Evolutionary conservation across 2,797 vertebrate genomes (phyloP).

Genomic region (Enteromius thamalakanensis): DNA sequence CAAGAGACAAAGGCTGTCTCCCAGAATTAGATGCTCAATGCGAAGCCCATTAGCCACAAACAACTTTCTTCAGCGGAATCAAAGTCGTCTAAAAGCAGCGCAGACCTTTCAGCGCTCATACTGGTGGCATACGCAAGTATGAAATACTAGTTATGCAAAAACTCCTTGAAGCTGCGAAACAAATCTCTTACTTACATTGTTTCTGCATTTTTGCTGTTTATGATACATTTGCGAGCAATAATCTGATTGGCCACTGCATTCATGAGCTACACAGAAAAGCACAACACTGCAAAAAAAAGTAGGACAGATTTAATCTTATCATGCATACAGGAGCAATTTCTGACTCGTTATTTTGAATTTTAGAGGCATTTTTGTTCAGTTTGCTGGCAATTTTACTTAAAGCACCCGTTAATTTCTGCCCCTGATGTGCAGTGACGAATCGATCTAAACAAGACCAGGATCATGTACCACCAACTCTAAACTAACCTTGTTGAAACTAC

Average conservation of each 20-base stretch:
- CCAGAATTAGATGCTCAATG: slow-evolving; percentile 22
- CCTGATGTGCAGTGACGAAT: neutral
- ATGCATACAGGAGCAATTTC: neutral
- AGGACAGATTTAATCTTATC: neutral
- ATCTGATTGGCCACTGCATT: neutral
- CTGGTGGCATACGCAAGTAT: neutral
- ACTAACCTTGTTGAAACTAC: slow-evolving; percentile 3
- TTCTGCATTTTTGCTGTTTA: neutral
- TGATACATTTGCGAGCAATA: neutral
- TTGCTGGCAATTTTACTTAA: neutral
- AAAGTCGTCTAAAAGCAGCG: neutral
- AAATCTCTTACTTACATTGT: neutral
- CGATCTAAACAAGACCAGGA: neutral
- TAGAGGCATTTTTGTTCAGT: too few species aligned
- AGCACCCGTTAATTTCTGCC: neutral
- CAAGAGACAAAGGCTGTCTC: slow-evolving; percentile 41
- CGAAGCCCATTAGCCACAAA: slow-evolving; percentile 45
- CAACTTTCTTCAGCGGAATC: slow-evolving; percentile 32
- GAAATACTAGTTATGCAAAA: neutral
- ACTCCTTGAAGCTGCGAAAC: neutral
- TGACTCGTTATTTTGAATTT: neutral
- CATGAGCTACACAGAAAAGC: neutral
- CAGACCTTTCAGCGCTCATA: neutral
- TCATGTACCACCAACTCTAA: neutral
- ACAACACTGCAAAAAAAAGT: neutral